Evolutionary conservation across 2,888 invertebrate genomes (phyloP), one percentile per base, ranked within the genome.

Genomic region (Ornithoptera priamus): DNA sequence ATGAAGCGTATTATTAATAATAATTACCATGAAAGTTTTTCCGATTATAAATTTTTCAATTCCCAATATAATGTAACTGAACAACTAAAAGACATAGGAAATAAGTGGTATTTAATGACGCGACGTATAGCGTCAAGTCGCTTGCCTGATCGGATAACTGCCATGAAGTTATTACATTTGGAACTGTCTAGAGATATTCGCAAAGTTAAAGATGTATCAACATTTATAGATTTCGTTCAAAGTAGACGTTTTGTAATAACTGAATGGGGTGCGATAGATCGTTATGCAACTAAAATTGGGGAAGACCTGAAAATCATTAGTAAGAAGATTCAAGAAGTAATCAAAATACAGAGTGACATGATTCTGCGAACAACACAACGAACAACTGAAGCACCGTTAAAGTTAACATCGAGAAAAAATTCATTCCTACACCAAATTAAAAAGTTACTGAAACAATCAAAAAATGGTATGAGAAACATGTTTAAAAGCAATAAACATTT

Each of bases 371-470:
- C 39, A 10, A 3, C 22, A 4, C 2, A 15, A 2, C 42, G 8
- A 0, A 15, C 18, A 36, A 57, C 17, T 22, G 30, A 57, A 5
- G 17, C n/a, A 0, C 61, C 57, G 7, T 12, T 39, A 24, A 65
- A 65, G 20, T 36, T 56, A 58, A 68, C 69, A 61, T 65, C 69
- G n/a, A 79, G 80, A 62, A 86, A 81, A 59, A 71, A 74, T 42
- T 86, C 86, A 0, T 83, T 88, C 67, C 72, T 89, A 22, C 80
- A 81, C 65, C 80, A 82, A 66, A 78, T 90, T 15, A 85, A 81
- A 71, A 82, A 75, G 18, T 69, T 88, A 22, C 71, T 90, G 8
- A 82, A 74, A 58, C 80, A 76, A 18, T 85, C 89, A 0, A 88
- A 83, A 58, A 78, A 75, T 3, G 84, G 85, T 39, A 80, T 90